These are phyloP conservation scores for Petroica traversi DNA, from an alignment of 2,113 vertebrate genomes.

Conservation along the genomic window DNA sequence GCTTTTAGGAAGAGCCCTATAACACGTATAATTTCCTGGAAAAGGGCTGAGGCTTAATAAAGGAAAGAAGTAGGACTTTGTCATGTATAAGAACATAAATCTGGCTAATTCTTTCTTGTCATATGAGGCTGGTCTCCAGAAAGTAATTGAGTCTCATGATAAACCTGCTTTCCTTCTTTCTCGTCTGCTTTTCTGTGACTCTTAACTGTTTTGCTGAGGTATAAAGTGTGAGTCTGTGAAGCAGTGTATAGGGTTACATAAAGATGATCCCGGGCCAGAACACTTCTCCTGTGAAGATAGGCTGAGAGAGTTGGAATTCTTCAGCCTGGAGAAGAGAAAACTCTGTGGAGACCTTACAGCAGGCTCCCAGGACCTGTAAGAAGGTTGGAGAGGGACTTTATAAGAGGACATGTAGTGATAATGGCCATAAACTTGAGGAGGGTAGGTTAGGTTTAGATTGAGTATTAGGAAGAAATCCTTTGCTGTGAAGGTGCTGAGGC, in stretches of 20 bases:
- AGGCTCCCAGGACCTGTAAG: not conserved
- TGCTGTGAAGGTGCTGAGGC: not conserved
- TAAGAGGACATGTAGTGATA: no score
- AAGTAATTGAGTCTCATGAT: not conserved
- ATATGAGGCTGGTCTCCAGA: not conserved
- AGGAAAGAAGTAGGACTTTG: not conserved
- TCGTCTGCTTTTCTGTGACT: not conserved
- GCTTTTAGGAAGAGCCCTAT: not conserved
- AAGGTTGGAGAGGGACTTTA: not conserved
- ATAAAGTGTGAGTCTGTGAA: not conserved
- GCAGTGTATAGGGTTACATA: not conserved
- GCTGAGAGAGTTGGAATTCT: not conserved
- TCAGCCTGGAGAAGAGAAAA: not conserved
- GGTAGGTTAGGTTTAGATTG: not conserved
- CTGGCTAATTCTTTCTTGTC: not conserved
- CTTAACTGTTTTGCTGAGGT: not conserved
- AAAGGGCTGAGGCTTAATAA: fast-evolving
- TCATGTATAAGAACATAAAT: not conserved
- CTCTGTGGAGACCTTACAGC: not conserved
- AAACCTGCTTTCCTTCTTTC: not conserved
- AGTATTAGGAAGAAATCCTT: not conserved
- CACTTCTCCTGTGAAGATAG: not conserved
- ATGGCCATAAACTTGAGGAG: not conserved
- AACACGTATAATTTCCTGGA: not conserved
- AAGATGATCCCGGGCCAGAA: not conserved